Evolutionary conservation across 92 coral and sea anemone genomes (phyloP).

Genomic region (Nematostella vectensis): DNA sequence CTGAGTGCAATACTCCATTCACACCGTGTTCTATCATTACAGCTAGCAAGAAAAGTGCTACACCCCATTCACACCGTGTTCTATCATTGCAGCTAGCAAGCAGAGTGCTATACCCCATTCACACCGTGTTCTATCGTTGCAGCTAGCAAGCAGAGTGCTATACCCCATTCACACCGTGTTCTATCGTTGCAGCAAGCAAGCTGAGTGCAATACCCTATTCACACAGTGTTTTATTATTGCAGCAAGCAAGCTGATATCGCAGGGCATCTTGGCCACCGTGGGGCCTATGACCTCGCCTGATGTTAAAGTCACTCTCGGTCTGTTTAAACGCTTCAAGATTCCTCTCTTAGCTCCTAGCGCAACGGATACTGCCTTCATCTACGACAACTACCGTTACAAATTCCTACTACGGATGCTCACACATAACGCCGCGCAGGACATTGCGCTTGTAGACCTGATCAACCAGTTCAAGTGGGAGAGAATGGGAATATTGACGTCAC

Average conservation of each 20-base stretch:
- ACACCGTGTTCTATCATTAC: too few relatives aligned
- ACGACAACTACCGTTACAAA: constrained; percentile 27
- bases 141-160: too few relatives aligned
- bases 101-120: too few relatives aligned
- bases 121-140: too few relatives aligned
- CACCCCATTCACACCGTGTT: too few relatives aligned
- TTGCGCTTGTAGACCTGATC: constrained; percentile 23
- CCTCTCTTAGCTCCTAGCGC: constrained; percentile 62
- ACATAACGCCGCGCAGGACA: constrained; percentile 15
- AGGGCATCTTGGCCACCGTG: constrained; percentile 61
- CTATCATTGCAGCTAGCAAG: too few relatives aligned
- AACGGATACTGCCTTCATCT: constrained; percentile 45
- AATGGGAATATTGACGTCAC: constrained; percentile 63
- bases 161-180: too few relatives aligned
- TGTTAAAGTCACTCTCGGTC: constrained; percentile 42
- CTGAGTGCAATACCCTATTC: too few relatives aligned
- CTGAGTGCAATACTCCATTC: too few relatives aligned
- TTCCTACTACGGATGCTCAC: constrained; percentile 58
- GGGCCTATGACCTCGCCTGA: constrained; percentile 67
- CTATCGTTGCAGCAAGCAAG: too few relatives aligned
- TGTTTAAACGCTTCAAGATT: constrained; percentile 46
- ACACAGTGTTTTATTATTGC: too few relatives aligned
- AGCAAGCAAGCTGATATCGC: constrained; percentile 62
- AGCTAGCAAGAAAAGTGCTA: too few relatives aligned
- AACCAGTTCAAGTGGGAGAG: constrained; percentile 46